Base-by-base conservation (phyloP, 2,797 vertebrate genomes). In the Sphenopsis melanotis region DNA sequence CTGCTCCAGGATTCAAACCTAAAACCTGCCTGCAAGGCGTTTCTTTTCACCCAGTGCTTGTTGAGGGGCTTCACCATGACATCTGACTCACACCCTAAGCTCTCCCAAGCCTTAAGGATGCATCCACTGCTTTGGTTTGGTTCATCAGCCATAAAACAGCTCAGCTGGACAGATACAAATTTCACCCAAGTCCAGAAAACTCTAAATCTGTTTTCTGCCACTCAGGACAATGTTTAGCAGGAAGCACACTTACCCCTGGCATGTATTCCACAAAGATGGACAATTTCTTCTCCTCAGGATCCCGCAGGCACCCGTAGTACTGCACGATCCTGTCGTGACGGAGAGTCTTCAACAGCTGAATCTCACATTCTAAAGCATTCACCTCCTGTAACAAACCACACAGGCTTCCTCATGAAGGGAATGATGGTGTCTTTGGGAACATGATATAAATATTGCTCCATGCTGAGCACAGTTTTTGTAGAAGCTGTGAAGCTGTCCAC, bases 251-350 rank as follows among this genome's bases (percentile, higher is more conserved):
- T 82, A 99, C 99, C 98, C 99, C 99, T 10, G 99, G 98, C 99
- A 99, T 99, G 81, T 99, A 99, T 97, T 99, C 99, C 32, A 99
- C 98, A 63, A 99, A 99, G 95, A 99, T 99, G 24, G 98, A 99
- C 60, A 99, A 97, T 36, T 98, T 99, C 97, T 94, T 98, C 95
- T 98, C 98, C n/a, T 98, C 98, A 0, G 98, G 97, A 93, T 99
- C 99, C 75, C 99, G 97, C 69, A 99, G 97, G 76, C 98, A 99
- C 21, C 99, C 99, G 0, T 99, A 99, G 97, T 99, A 99, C 97
- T 99, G 99, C 63, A 99, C 99, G 4, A 99, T 99, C 64, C 99
- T 98, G 83, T 99, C 99, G 0, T 99, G 99, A 27, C 97, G 98
- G 76, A 99, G 98, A 69, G 99, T 99, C 97, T 99, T 99, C 97